Evolutionary conservation across 1,140 invertebrate genomes (phyloP).

Genomic region (Drosophila tropicalis): DNA sequence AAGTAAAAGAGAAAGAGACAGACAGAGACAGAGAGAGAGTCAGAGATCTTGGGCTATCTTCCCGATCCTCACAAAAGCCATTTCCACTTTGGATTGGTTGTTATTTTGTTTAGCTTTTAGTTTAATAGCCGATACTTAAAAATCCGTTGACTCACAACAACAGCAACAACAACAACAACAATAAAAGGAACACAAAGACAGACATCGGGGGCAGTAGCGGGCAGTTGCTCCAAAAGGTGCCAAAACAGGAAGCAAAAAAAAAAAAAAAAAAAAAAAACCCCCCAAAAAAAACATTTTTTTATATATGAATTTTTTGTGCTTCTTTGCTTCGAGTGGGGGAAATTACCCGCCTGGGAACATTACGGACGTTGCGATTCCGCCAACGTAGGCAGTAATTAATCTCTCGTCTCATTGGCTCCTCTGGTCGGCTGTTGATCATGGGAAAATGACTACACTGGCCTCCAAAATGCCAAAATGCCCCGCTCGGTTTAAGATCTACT

Average conservation of each 20-base stretch:
- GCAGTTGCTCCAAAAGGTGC: background rate
- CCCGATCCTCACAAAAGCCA: slow-evolving; percentile 40
- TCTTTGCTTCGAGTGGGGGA: slow-evolving; percentile 6
- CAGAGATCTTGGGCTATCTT: slow-evolving; percentile 18
- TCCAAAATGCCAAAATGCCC: slow-evolving; percentile 3
- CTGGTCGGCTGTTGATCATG: slow-evolving; percentile 32
- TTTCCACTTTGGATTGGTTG: slow-evolving; percentile 56
- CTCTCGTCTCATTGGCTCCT: slow-evolving; percentile 34
- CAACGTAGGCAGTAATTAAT: slow-evolving; percentile 61
- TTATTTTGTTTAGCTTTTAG: slow-evolving; percentile 72
- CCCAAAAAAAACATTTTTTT: slow-evolving; percentile 12
- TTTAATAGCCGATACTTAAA: slow-evolving; percentile 76
- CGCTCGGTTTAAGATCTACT: slow-evolving; percentile 2
- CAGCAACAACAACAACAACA: too few relatives aligned
- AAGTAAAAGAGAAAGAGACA: background rate
- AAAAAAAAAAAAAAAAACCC: slow-evolving; percentile 21
- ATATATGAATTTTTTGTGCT: too few relatives aligned
- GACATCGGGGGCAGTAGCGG: background rate
- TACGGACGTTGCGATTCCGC: slow-evolving; percentile 36
- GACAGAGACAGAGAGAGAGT: background rate
- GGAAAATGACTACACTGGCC: slow-evolving; percentile 35
- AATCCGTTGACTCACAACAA: slow-evolving; percentile 67
- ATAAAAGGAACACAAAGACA: background rate
- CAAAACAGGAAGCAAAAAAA: slow-evolving; percentile 25
- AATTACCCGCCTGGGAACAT: background rate